phyloP scores from a whole-genome alignment of 2,113 vertebrate species.

The Syngnathus floridae region DNA sequence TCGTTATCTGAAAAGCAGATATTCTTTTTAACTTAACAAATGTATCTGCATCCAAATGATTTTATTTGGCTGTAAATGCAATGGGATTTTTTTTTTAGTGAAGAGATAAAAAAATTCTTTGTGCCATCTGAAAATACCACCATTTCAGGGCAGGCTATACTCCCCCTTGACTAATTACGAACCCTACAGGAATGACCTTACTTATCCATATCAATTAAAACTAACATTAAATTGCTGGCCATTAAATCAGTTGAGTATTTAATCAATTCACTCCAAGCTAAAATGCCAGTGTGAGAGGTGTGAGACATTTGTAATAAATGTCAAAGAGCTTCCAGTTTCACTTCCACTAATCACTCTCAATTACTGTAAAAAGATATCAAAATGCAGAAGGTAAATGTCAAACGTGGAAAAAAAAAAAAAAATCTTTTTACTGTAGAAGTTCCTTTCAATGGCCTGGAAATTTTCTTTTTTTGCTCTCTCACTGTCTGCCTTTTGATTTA shows the following conservation, averaged over 20 bases:
- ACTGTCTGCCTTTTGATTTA: not conserved
- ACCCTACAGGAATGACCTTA: not conserved
- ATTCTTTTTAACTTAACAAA: too few species aligned
- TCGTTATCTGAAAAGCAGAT: too few species aligned
- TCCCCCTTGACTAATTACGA: not conserved
- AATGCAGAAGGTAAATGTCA: conserved; percentile 2
- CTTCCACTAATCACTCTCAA: conserved; percentile 3
- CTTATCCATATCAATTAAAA: conserved; percentile 2
- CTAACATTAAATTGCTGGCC: not conserved
- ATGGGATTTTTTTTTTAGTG: too few species aligned
- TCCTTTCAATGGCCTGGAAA: conserved; percentile 8
- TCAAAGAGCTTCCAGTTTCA: conserved; percentile 3
- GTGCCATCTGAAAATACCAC: too few species aligned
- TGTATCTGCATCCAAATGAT: too few species aligned
- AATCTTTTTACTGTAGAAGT: conserved; percentile 1
- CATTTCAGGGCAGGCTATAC: not conserved
- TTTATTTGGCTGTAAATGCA: too few species aligned
- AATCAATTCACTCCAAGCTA: not conserved
- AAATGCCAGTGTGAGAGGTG: not conserved
- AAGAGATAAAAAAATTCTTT: too few species aligned
- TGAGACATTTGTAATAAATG: conserved; percentile 8
- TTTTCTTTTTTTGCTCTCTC: not conserved
- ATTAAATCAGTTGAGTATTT: not conserved
- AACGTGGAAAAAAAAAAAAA: not conserved
- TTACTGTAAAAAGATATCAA: not conserved